Conservation (phyloP, 2,888 invertebrate genomes). For the Dicranocentrus wangi region DNA sequence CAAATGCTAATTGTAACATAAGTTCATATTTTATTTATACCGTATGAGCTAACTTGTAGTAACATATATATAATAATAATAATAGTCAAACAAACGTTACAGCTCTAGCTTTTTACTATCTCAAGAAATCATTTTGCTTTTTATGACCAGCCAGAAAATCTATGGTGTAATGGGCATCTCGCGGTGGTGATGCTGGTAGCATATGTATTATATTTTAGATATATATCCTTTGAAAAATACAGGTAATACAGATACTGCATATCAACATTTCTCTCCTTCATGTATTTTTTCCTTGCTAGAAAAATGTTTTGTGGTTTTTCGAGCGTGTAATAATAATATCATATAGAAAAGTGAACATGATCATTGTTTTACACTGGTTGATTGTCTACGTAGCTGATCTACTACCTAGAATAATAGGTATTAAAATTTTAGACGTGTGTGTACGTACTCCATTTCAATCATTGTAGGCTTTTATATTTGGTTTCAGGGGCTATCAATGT, state of each 20-base stretch:
- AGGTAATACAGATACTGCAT: no score
- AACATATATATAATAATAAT: neutral
- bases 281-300: neutral
- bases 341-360: conserved; percentile 22
- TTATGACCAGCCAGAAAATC: neutral
- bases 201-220: neutral
- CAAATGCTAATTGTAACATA: neutral
- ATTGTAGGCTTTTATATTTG: no score
- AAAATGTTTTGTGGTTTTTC: conserved; percentile 37
- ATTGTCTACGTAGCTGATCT: conserved; percentile 20
- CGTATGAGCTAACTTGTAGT: neutral
- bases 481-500: no score
- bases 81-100: no score
- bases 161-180: no score
- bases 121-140: neutral
- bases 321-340: conserved; percentile 44
- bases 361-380: conserved; percentile 39
- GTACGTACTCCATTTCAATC: no score
- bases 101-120: neutral
- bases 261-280: no score
- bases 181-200: neutral
- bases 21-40: neutral
- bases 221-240: neutral
- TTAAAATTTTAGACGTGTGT: no score
- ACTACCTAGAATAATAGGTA: neutral